phyloP scores from a whole-genome alignment of 2,888 invertebrate genomes.

The Coenonympha glycerion region DNA sequence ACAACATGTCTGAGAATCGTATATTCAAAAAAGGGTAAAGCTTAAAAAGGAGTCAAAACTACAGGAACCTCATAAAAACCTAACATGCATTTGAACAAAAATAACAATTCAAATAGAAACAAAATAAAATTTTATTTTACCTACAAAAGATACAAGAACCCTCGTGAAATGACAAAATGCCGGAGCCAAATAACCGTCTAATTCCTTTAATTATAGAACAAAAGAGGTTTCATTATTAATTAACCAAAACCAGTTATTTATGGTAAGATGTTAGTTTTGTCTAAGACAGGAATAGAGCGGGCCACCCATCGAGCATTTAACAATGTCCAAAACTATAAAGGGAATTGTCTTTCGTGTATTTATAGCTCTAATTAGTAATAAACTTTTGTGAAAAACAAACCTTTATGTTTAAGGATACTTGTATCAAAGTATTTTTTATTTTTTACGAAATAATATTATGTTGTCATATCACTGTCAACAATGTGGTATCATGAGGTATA shows the following conservation, averaged over 20 bases:
- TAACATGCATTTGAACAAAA: not conserved
- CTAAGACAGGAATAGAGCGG: conserved; percentile 58
- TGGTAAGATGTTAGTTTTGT: conserved; percentile 57
- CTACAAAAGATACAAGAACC: not conserved
- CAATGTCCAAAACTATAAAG: conserved; percentile 22
- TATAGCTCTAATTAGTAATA: conserved; percentile 15
- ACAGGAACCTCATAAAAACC: no score
- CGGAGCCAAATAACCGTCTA: conserved; percentile 37
- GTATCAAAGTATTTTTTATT: not conserved
- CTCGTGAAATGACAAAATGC: conserved; percentile 14
- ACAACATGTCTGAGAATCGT: no score
- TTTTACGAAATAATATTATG: not conserved
- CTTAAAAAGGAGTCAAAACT: no score
- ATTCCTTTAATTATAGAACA: conserved; percentile 49
- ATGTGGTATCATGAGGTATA: no score
- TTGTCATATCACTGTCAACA: no score
- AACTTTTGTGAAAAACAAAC: conserved; percentile 1
- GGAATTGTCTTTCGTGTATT: conserved; percentile 14
- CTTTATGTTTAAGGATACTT: not conserved
- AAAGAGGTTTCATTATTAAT: conserved; percentile 64
- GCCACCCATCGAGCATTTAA: conserved; percentile 56
- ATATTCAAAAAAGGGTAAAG: no score
- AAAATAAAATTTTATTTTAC: no score
- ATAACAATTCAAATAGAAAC: not conserved
- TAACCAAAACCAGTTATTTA: conserved; percentile 70